phyloP scores from a whole-genome alignment of 2,888 invertebrate species.

The Bruchidius siliquastri region DNA sequence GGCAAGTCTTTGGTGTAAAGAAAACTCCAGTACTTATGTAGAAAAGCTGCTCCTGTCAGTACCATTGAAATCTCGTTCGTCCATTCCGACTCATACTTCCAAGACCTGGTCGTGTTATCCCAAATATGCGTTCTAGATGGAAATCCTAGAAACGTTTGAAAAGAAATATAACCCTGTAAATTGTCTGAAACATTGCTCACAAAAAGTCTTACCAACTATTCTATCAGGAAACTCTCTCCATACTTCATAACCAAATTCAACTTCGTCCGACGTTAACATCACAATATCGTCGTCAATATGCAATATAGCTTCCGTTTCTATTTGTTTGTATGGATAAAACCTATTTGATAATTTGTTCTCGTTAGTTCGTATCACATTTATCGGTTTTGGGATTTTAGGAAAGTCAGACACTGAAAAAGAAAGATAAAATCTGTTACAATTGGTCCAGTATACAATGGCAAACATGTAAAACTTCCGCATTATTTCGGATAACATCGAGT shows the following conservation, averaged over 20 bases:
- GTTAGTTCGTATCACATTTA: conserved; percentile 85
- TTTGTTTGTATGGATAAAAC: conserved; percentile 93
- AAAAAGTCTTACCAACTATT: conserved; percentile 61
- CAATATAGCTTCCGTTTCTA: conserved; percentile 92
- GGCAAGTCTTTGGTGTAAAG: conserved; percentile 90
- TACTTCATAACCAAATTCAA: conserved; percentile 91
- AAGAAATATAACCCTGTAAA: too few species aligned
- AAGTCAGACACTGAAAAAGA: conserved; percentile 68
- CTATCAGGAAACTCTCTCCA: conserved; percentile 97
- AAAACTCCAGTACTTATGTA: conserved; percentile 95
- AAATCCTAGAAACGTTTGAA: conserved; percentile 58
- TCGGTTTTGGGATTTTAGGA: conserved; percentile 82
- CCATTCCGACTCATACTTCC: conserved; percentile 97
- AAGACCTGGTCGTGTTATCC: conserved; percentile 80
- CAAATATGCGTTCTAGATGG: conserved; percentile 91
- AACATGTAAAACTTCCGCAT: too few species aligned
- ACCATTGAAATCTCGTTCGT: conserved; percentile 95
- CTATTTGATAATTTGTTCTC: conserved; percentile 93
- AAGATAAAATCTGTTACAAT: conserved; percentile 4
- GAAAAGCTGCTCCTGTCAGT: conserved; percentile 92
- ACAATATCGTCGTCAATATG: conserved; percentile 95
- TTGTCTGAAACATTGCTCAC: too few species aligned
- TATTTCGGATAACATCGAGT: too few species aligned
- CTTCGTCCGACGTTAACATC: conserved; percentile 92
- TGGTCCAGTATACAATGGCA: too few species aligned